These are phyloP conservation scores for Phylloscopus trochiloides DNA, from an alignment of 2,113 vertebrate genomes.

Conservation along the genomic window DNA sequence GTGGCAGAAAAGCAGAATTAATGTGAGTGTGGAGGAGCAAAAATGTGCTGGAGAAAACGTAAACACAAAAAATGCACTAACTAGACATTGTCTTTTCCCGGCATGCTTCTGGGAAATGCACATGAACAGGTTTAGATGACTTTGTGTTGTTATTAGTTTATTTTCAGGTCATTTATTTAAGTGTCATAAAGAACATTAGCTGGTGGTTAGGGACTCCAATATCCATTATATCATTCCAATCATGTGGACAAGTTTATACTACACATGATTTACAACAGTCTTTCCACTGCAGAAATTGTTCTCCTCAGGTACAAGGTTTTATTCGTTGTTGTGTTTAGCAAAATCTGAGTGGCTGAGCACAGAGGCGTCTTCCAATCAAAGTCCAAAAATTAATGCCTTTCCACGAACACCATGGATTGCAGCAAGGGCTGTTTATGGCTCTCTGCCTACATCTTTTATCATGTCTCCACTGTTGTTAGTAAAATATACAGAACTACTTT, in stretches of 20 bases:
- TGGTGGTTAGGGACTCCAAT: conserved; percentile 45
- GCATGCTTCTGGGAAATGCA: conserved; percentile 10
- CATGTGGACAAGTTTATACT: conserved; percentile 55
- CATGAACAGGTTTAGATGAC: conserved; percentile 26
- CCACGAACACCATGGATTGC: neutral
- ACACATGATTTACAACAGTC: conserved; percentile 30
- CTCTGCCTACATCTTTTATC: conserved; percentile 59
- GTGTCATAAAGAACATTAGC: conserved; percentile 60
- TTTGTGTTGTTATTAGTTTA: conserved; percentile 31
- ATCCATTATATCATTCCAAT: conserved; percentile 57
- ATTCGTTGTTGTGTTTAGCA: neutral
- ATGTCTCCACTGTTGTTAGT: conserved; percentile 61
- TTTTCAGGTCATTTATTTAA: conserved; percentile 61
- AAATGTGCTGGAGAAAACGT: neutral
- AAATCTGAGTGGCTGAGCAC: conserved; percentile 6
- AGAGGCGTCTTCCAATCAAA: conserved; percentile 12
- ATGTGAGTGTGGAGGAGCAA: neutral
- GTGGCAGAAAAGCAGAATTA: neutral
- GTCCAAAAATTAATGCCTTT: conserved; percentile 39
- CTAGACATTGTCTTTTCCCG: neutral
- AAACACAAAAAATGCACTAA: conserved; percentile 29
- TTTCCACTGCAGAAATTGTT: neutral
- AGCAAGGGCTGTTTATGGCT: conserved; percentile 33
- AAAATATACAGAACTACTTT: conserved; percentile 69
- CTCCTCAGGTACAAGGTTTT: conserved; percentile 42